Evolutionary conservation across 2,888 invertebrate genomes (phyloP).

Genomic region (Oxyteleia sp.): DNA sequence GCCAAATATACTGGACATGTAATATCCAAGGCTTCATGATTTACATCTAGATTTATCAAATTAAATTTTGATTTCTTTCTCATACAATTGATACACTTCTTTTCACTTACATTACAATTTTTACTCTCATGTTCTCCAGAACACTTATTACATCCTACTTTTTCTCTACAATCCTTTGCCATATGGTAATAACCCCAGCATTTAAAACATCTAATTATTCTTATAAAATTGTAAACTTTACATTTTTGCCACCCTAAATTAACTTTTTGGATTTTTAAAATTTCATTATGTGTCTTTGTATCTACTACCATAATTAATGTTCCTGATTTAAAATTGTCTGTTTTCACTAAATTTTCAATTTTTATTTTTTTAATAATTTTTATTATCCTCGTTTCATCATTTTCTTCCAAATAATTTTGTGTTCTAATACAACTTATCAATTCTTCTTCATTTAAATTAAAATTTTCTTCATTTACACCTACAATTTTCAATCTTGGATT

Average conservation of each 20-base stretch:
- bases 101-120: background rate
- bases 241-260: conserved; percentile 36
- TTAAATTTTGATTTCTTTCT: background rate
- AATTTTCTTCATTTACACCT: conserved; percentile 7
- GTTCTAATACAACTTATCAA: conserved; percentile 8
- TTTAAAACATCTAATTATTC: conserved; percentile 22
- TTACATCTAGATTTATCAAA: background rate
- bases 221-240: conserved; percentile 1
- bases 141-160: conserved; percentile 24
- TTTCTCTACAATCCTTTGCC: conserved; percentile 1
- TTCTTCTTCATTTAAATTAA: background rate
- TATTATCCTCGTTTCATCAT: background rate
- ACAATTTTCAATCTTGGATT: conserved; percentile 25
- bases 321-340: background rate
- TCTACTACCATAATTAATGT: conserved; percentile 3
- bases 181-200: conserved; percentile 26
- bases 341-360: background rate
- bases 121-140: background rate
- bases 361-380: conserved; percentile 16
- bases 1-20: background rate
- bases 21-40: background rate
- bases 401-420: conserved; percentile 4
- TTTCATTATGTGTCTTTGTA: conserved; percentile 14
- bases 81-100: background rate
- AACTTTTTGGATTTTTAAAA: conserved; percentile 5